Percentiles rank a stretch among this genome's conserved stretches.
These are phyloP conservation scores for Sapajus apella DNA, from an alignment of 2,113 vertebrate species.

Conservation along the genomic window DNA sequence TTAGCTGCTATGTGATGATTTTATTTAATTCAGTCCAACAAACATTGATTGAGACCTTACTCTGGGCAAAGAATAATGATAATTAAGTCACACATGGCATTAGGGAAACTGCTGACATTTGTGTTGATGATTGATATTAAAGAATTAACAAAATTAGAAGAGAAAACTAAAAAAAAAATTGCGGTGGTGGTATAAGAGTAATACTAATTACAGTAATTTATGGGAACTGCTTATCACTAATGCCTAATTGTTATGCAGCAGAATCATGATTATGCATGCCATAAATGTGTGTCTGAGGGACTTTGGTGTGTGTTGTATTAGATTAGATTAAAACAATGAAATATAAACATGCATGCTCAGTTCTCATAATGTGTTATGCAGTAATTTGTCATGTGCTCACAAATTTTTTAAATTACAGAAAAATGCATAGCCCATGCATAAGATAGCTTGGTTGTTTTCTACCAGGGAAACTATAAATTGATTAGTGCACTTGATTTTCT, in stretches of 20 bases:
- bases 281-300: slow-evolving; percentile 51
- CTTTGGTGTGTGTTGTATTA: slow-evolving; percentile 61
- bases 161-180: slow-evolving; percentile 51
- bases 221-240: slow-evolving; percentile 76
- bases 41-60: slow-evolving; percentile 50
- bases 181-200: slow-evolving; percentile 49
- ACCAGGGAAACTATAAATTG: slow-evolving; percentile 39
- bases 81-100: slow-evolving; percentile 60
- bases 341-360: slow-evolving; percentile 61
- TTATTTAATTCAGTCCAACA: not conserved
- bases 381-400: slow-evolving; percentile 57
- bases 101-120: slow-evolving; percentile 66
- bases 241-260: slow-evolving; percentile 73
- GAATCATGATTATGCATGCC: slow-evolving; percentile 56
- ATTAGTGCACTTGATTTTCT: slow-evolving; percentile 60
- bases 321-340: slow-evolving; percentile 71
- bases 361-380: not conserved
- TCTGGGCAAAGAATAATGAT: slow-evolving; percentile 58
- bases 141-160: slow-evolving; percentile 74
- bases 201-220: slow-evolving; percentile 76
- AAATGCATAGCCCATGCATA: slow-evolving; percentile 30
- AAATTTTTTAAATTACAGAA: slow-evolving; percentile 52
- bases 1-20: not conserved
- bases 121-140: slow-evolving; percentile 66
- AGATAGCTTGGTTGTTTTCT: not conserved